These are phyloP conservation scores for Mastacembelus armatus DNA, from an alignment of 2,797 vertebrate genomes.

Conservation along the genomic window DNA sequence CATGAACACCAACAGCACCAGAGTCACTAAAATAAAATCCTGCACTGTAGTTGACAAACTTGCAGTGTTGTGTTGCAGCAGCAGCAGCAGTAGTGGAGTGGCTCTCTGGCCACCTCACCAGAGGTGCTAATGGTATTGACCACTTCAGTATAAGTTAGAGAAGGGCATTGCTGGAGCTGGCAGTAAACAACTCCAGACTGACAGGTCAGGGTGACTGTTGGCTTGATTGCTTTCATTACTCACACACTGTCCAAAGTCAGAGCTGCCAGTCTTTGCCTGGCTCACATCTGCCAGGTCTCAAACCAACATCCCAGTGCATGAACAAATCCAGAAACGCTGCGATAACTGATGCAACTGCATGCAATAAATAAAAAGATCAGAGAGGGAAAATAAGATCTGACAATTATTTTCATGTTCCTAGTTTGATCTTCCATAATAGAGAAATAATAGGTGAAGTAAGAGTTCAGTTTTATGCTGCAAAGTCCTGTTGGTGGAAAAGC, in stretches of 20 bases:
- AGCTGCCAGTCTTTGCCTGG: slow-evolving; percentile 34
- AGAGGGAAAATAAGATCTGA: slow-evolving; percentile 26
- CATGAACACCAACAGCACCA: not conserved
- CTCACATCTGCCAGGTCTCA: slow-evolving; percentile 38
- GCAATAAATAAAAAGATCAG: slow-evolving; percentile 29
- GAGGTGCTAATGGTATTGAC: slow-evolving; percentile 71
- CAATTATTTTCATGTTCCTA: slow-evolving; percentile 3
- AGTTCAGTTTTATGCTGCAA: slow-evolving; percentile 1
- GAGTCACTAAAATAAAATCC: not conserved
- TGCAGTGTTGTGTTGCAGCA: slow-evolving; percentile 10
- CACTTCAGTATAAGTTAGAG: slow-evolving; percentile 68
- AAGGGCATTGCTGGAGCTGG: slow-evolving; percentile 57
- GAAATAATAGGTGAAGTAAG: slow-evolving; percentile 11
- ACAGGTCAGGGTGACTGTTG: slow-evolving; percentile 64
- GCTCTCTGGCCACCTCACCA: slow-evolving; percentile 29
- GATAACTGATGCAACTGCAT: slow-evolving; percentile 34
- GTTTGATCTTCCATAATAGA: slow-evolving; percentile 29
- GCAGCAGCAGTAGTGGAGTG: not conserved
- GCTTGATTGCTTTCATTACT: slow-evolving; percentile 71
- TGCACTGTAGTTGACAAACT: not conserved
- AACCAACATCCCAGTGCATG: not conserved
- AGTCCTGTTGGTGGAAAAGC: slow-evolving; percentile 2
- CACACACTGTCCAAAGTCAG: slow-evolving; percentile 60
- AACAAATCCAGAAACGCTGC: slow-evolving; percentile 1
- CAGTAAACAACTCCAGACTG: slow-evolving; percentile 74